Evolutionary conservation across 1,140 invertebrate species (phyloP), one percentile per base, ranked within the genome.

Genomic region (Nephotettix cincticeps): DNA sequence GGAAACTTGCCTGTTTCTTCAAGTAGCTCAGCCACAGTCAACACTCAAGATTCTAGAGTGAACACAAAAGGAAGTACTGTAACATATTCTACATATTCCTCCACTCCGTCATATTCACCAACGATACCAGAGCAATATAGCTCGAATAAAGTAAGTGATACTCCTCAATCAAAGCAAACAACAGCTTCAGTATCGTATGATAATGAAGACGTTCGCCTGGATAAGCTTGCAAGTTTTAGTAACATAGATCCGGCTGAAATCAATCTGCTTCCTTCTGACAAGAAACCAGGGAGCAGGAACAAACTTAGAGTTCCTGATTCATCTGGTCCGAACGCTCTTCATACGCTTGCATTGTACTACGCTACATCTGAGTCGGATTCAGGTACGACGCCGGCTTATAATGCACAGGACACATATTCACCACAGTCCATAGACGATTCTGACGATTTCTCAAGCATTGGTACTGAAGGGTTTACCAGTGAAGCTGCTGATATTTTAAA

Each of bases 311-410:
- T 70, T 28, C 61, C 70, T 32, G 64, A 56, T 61, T 91, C 90
- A 1, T 86, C 89, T 0, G 89, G 90, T 0, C 89, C 90, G 1
- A 90, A 90, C 75, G 89, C 90, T 0, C 79, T 93, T 1, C 90
- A 92, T 76, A 90, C 90, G 0, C 77, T 93, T 43, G 91, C 91
- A 25, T 84, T 91, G 71, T 93, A 93, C 75, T 92, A 92, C 78
- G 90, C 90, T 4, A 88, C 87, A 17, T 87, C 86, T 27, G 63
- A 69, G 19, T 30, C 71, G 23, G 51, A 69, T 23, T 36, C 51
- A 40, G 67, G 56, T 63, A 64, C 43, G 29, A 66, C 61, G n/a
- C 58, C 29, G 23, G 29, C 28, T 4, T 63, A 64, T 23, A 67
- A 25, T 21, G 45, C 56, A n/a, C 25, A 29, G 30, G 36, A 51